phyloP scores from a whole-genome alignment of 2,797 vertebrate genomes.

The Neomorphus geoffroyi region DNA sequence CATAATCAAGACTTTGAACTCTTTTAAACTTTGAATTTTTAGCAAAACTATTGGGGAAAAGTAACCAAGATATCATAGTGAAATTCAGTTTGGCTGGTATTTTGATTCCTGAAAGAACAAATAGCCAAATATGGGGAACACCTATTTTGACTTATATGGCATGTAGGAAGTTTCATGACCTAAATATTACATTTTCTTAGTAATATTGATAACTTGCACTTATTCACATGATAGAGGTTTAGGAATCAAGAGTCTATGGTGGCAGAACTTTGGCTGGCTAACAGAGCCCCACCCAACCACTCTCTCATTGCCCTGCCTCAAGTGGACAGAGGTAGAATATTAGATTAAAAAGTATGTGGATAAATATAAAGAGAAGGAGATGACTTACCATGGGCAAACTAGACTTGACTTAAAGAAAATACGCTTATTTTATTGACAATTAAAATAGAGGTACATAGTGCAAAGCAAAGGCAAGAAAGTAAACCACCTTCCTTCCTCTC shows the following conservation, averaged over 20 bases:
- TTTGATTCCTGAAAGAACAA: neutral
- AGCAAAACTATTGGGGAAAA: neutral
- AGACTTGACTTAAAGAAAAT: neutral
- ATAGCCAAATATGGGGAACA: neutral
- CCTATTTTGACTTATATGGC: neutral
- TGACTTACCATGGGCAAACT: neutral
- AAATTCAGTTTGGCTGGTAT: neutral
- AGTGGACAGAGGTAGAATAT: neutral
- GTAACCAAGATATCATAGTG: neutral
- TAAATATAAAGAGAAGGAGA: neutral
- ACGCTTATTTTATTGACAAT: neutral
- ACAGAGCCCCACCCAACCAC: accelerated
- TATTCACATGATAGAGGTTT: neutral
- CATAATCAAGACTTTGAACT: neutral
- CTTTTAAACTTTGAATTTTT: neutral
- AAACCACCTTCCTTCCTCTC: neutral
- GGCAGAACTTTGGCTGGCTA: neutral
- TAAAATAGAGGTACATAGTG: neutral
- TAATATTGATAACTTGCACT: neutral
- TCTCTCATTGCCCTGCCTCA: neutral
- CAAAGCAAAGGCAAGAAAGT: neutral
- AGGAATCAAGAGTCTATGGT: neutral
- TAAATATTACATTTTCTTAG: neutral
- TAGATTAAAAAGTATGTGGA: accelerated
- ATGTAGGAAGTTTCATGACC: neutral